Base-by-base conservation (phyloP, 2,888 invertebrate genomes). In the Aspidiotus destructor region DNA sequence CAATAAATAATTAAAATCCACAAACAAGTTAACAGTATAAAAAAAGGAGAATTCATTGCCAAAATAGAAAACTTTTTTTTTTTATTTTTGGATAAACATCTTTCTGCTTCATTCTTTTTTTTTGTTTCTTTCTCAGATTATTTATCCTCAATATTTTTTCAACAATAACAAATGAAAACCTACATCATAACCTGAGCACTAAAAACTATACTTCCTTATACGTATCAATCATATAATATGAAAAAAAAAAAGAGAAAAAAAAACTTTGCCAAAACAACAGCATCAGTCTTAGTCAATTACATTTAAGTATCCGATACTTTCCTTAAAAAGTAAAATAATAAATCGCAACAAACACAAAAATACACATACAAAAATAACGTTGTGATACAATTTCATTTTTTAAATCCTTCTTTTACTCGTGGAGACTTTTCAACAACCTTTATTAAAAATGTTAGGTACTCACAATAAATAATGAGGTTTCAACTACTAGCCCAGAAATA, bases 221-320 rank as follows among this genome's bases (percentile, higher is more conserved):
- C 58, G 28, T 28, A 28, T 28, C 28, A 58, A 58, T 58, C 58
- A 58, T 58, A 68, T 28, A 28, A 28, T 28, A 28, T 28, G 28
- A 5, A 28, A 28, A 28, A 28, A n/a, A 28, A 28, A 28, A 62
- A 62, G 68, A 68, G 68, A 71, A 71, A 71, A 71, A 71, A 70
- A 71, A 70, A 71, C 71, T 71, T 71, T 71, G 71, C 71, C 71
- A 71, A 71, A 71, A 71, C 71, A 71, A 71, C 71, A 71, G 70
- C 71, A 71, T 71, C 71, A 71, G 71, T 71, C 71, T 71, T 71
- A 70, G 68, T 71, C 71, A 71, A 71, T 70, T 71, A 71, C 71
- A 70, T 71, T 70, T 71, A 65, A 65, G 65, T 65, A 63, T 69
- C 55, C 57, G 48, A 63, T 69, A 53, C 64, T 63, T 69, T 55